phyloP scores from a whole-genome alignment of 2,113 vertebrate species.

The Climacteris rufus region DNA sequence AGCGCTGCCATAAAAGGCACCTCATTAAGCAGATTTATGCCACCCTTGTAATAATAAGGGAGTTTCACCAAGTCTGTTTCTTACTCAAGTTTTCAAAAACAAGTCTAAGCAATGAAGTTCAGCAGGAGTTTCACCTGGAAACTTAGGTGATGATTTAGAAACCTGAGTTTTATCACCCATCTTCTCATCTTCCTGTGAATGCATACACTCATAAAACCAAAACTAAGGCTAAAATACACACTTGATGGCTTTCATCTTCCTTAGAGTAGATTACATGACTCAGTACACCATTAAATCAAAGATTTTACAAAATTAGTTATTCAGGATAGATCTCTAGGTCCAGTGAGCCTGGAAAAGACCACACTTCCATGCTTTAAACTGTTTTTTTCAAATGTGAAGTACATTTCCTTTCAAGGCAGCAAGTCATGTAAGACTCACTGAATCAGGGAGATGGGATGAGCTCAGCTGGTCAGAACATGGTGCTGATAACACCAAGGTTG shows the following conservation, averaged over 20 bases:
- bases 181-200: background rate
- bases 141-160: background rate
- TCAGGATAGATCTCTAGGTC: background rate
- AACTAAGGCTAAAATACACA: background rate
- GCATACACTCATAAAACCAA: background rate
- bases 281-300: background rate
- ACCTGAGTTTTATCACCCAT: background rate
- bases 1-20: conserved; percentile 33
- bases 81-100: conserved; percentile 20
- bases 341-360: background rate
- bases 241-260: background rate
- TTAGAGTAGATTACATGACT: background rate
- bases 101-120: conserved; percentile 28
- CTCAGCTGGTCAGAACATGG: background rate
- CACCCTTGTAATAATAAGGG: conserved; percentile 17
- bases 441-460: background rate
- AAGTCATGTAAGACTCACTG: background rate
- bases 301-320: background rate
- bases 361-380: background rate
- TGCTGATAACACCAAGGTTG: background rate
- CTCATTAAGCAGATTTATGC: conserved; percentile 55
- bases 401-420: background rate
- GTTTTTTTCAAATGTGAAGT: background rate
- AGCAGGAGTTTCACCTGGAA: conserved; percentile 9
- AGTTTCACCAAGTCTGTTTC: conserved; percentile 30